Base-by-base conservation (phyloP, 2,888 invertebrate genomes). In the Noctua comes region DNA sequence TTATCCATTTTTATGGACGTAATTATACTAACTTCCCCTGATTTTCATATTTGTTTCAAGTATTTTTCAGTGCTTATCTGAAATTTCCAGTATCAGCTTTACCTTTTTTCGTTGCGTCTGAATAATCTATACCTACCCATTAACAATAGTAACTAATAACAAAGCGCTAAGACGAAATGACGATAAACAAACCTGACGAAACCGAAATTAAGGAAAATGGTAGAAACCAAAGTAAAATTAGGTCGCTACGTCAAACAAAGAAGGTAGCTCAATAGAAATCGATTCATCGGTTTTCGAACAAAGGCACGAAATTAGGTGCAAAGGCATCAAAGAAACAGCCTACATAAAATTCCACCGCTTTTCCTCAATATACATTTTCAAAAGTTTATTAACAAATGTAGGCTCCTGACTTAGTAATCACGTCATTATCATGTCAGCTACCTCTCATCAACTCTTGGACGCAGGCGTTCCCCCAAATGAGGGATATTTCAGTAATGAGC, bases 1-100 rank as follows among this genome's bases (percentile, higher is more conserved):
- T 83, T 46, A 81, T 84, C 73, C 81, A 83, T 86, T 83, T 79
- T 89, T 86, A 83, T 80, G 64, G 36, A 65, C 51, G 59, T 75
- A 73, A 74, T 79, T 74, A 82, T 36, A 73, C 31, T 7, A 68
- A 31, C 5, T 0, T 43, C 31, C 4, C 43, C 48, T 18, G 4
- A 57, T 31, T 31, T 57, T 24, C 36, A 16, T 4, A 18, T 27
- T 69, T 77, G 18, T 51, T 59, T 65, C 2, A 24, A 16, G 8
- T 46, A 66, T 54, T 16, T n/a, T 24, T 36, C 31, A 24, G 46
- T 48, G 18, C 18, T 21, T 75, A 31, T 59, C 46, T 57, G 6
- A 18, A 3, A 40, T 31, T 43, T 11, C 16, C 2, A 21, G 4
- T 31, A 0, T 4, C 11, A 10, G 16, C 36, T 54, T 54, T 16